A percentile compares a stretch with the other conserved stretches of the same genome.
phyloP scores from a whole-genome alignment of 2,888 invertebrate genomes.

The Melinopterus prodromus region DNA sequence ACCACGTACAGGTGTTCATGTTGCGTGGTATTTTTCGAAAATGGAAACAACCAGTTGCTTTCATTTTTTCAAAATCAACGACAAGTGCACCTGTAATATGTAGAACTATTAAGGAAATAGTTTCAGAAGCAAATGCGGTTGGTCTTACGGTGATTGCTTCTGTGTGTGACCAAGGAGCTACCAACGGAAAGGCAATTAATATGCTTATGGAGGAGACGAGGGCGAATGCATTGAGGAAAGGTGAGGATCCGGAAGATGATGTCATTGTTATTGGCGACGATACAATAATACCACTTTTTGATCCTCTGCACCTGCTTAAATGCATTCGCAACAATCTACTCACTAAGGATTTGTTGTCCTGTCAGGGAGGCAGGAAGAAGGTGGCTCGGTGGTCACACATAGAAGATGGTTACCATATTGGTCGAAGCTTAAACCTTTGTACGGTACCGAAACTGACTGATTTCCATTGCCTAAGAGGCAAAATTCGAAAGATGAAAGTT shows the following conservation, averaged over 20 bases:
- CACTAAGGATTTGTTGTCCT: constrained; percentile 34
- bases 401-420: constrained; percentile 37
- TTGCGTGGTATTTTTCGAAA: constrained; percentile 32
- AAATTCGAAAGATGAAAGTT: constrained; percentile 43
- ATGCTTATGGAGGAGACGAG: constrained; percentile 21
- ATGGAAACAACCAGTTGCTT: constrained; percentile 40
- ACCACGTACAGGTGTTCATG: no score
- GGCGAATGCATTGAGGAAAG: background rate
- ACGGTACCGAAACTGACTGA: constrained; percentile 41
- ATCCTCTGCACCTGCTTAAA: constrained; percentile 37
- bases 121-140: constrained; percentile 37
- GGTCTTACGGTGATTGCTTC: constrained; percentile 14
- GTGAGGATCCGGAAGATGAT: background rate
- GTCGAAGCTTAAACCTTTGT: constrained; percentile 34
- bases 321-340: constrained; percentile 39
- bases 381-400: constrained; percentile 38
- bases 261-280: background rate
- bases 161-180: constrained; percentile 23
- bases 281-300: constrained; percentile 27
- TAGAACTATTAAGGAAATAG: constrained; percentile 38
- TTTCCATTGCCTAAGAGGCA: constrained; percentile 38
- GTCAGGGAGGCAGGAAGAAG: background rate
- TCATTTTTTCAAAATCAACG: constrained; percentile 31
- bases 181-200: constrained; percentile 22
- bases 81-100: constrained; percentile 34